Percentiles rank a stretch among this genome's conserved stretches.
phyloP scores from a whole-genome alignment of 2,888 invertebrate genomes.

The Eupithecia inturbata region DNA sequence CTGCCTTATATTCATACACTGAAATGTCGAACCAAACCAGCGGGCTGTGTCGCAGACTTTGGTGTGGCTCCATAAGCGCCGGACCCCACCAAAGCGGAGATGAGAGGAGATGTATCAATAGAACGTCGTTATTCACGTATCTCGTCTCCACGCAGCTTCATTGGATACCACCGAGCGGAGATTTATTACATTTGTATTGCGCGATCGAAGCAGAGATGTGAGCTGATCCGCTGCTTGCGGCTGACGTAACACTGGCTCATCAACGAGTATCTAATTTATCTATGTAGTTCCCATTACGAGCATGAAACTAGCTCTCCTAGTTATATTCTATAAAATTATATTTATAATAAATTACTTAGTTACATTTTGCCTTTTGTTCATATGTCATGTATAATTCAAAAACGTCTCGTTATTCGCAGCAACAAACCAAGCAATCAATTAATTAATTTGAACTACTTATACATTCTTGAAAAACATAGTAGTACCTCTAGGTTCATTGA shows the following conservation, averaged over 20 bases:
- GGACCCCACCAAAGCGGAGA: no score
- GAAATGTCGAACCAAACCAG: neutral
- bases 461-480: neutral
- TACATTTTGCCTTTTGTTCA: slow-evolving; percentile 5
- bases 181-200: no score
- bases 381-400: neutral
- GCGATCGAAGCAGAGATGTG: no score
- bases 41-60: neutral
- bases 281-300: neutral
- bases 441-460: neutral
- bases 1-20: neutral
- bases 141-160: no score
- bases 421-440: neutral
- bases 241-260: neutral
- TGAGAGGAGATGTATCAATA: no score
- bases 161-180: no score
- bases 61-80: neutral
- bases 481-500: no score
- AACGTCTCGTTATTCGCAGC: neutral
- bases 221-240: neutral
- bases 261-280: neutral
- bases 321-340: neutral
- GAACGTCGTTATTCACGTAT: no score
- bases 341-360: neutral
- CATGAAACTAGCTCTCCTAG: neutral